Evolutionary conservation across 2,113 vertebrate genomes (phyloP), one percentile per base, ranked within the genome.

Genomic region (Physeter macrocephalus): DNA sequence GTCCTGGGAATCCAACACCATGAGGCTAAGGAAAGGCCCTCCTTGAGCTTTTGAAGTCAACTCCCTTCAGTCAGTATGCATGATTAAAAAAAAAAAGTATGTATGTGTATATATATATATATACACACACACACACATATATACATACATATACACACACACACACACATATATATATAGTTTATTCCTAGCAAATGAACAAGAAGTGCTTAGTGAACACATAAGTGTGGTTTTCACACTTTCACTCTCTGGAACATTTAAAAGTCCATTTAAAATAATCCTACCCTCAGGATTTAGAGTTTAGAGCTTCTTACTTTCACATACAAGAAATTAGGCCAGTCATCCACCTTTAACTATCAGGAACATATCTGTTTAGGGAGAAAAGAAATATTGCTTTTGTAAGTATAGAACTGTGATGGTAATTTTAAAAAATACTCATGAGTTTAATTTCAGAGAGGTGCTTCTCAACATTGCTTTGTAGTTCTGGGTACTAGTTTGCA

Each of bases 1-100:
- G 93, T 54, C 94, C 86, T 6, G 2, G 94, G 90, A 97, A 97
- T 97, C 97, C 97, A 98, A 97, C 96, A 97, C 98, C 86, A 18
- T 46, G 3, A 92, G 66, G 89, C 41, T 89, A 94, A 97, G 88
- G 46, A 97, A 94, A 96, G 96, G 96, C 39, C 72, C 41, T 84
- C 89, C 74, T 83, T 6, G 54, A 29, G 93, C 61, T 97, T 97
- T 77, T 94, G 81, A 98, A 98, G 96, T 95, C 71, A 61, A 11
- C 95, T 98, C 34, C 62, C 83, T 87, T 84, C 71, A 67, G 34
- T 84, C 71, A 67, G 34, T 23, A 62, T 39, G 36, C 25, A 62
- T 95, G 31, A 57, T 52, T 52, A 4, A 49, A 52, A 52, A 52
- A 52, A 52, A 49, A 49, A 52, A 52, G 52, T 52, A 0, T 49